Conservation (phyloP, 2,888 invertebrate genomes). For the Troides helena region DNA sequence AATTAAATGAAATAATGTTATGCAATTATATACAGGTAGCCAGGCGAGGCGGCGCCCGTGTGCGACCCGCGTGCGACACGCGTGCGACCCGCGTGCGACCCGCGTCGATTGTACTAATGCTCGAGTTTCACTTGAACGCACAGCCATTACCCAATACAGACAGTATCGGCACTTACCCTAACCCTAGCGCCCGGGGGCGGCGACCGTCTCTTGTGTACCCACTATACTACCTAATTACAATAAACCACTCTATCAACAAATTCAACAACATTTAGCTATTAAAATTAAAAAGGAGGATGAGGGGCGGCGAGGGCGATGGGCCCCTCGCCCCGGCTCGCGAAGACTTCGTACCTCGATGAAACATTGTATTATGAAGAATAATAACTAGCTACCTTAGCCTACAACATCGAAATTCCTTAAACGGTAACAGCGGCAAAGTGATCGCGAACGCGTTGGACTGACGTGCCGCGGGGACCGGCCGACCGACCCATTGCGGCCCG, state of each 20-base stretch:
- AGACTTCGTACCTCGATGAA: conserved; percentile 31
- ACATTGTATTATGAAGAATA: conserved; percentile 49
- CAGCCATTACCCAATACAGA: conserved; percentile 71
- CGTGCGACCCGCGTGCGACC: conserved; percentile 38
- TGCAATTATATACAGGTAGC: conserved; percentile 76
- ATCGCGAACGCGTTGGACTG: conserved; percentile 38
- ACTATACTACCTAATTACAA: conserved; percentile 70
- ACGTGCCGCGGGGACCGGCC: conserved; percentile 34
- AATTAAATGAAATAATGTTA: conserved; percentile 76
- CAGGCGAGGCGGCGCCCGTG: conserved; percentile 37
- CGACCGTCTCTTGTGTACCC: conserved; percentile 62
- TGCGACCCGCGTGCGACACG: conserved; percentile 38
- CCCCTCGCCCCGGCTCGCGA: conserved; percentile 31
- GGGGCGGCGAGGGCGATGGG: conserved; percentile 42
- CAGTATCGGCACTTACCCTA: conserved; percentile 63
- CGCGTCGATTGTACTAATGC: conserved; percentile 57
- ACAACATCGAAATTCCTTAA: conserved; percentile 63
- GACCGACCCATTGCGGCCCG: conserved; percentile 1
- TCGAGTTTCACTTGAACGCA: conserved; percentile 70
- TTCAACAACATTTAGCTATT: conserved; percentile 80
- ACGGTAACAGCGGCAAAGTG: conserved; percentile 47
- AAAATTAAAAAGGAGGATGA: conserved; percentile 67
- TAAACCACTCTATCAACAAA: conserved; percentile 78
- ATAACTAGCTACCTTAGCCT: conserved; percentile 68
- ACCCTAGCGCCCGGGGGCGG: conserved; percentile 65